Percentiles rank a stretch among this genome's conserved stretches.
Conservation (phyloP, 2,113 vertebrate genomes). For the Hippocampus guttulatus region DNA sequence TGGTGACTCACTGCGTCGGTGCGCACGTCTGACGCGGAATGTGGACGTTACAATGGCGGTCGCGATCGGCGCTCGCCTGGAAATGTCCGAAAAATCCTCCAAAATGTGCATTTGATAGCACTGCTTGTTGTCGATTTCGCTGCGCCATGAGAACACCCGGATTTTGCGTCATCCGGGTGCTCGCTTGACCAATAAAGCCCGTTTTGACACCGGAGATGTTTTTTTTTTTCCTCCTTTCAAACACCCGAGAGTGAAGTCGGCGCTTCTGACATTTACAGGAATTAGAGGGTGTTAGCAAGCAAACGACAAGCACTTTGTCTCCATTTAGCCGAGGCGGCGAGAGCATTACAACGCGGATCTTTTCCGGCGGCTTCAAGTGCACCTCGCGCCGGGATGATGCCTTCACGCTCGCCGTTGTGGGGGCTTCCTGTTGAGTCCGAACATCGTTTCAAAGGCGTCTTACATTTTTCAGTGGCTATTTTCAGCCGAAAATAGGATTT, state of each 20-base stretch:
- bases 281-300: slow-evolving; percentile 45
- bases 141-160: background rate
- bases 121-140: background rate
- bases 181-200: background rate
- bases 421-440: too few species aligned
- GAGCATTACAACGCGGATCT: slow-evolving; percentile 23
- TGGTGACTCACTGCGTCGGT: background rate
- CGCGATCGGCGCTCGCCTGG: too few species aligned
- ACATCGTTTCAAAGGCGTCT: background rate
- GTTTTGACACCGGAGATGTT: background rate
- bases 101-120: background rate
- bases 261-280: slow-evolving; percentile 55
- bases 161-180: too few species aligned
- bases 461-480: background rate
- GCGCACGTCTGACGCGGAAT: background rate
- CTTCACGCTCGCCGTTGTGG: background rate
- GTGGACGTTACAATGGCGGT: too few species aligned
- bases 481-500: background rate
- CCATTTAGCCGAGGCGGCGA: slow-evolving; percentile 29
- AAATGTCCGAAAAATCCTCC: too few species aligned
- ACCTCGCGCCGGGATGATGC: slow-evolving; percentile 7
- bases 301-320: slow-evolving; percentile 60
- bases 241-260: background rate
- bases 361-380: slow-evolving; percentile 18
- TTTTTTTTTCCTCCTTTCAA: background rate